A percentile compares a stretch with the other conserved stretches of the same genome.
Evolutionary conservation across 2,888 invertebrate genomes (phyloP).

Genomic region (Leucophora obtusa): DNA sequence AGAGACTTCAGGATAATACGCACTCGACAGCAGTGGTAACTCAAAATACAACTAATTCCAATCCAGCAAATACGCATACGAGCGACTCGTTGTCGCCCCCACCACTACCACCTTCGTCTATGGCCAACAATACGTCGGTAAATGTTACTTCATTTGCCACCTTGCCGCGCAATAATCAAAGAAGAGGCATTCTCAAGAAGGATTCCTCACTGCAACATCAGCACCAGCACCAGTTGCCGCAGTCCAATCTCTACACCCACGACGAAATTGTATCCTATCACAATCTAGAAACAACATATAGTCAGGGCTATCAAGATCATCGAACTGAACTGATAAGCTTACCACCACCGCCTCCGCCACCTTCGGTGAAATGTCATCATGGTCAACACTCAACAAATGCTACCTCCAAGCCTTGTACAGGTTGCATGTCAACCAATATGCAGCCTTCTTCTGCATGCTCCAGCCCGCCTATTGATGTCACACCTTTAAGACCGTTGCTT

Average conservation of each 20-base stretch:
- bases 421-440: slow-evolving; percentile 69
- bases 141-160: slow-evolving; percentile 79
- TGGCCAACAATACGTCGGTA: slow-evolving; percentile 65
- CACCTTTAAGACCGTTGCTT: slow-evolving; percentile 70
- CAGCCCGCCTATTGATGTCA: slow-evolving; percentile 73
- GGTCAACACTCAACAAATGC: slow-evolving; percentile 65
- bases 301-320: slow-evolving; percentile 70
- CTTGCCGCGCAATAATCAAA: slow-evolving; percentile 78
- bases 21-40: slow-evolving; percentile 52
- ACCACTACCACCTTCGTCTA: slow-evolving; percentile 23
- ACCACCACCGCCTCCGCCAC: slow-evolving; percentile 74
- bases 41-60: slow-evolving; percentile 54
- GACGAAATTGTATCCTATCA: slow-evolving; percentile 78
- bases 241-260: slow-evolving; percentile 76
- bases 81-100: slow-evolving; percentile 40
- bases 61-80: slow-evolving; percentile 35
- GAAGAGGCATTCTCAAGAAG: slow-evolving; percentile 78
- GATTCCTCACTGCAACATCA: slow-evolving; percentile 73
- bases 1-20: slow-evolving; percentile 78
- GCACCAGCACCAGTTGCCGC: slow-evolving; percentile 66
- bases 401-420: slow-evolving; percentile 67
- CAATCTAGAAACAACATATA: slow-evolving; percentile 76
- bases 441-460: slow-evolving; percentile 67
- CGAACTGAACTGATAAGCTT: slow-evolving; percentile 69
- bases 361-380: slow-evolving; percentile 72